Conservation (phyloP, 2,888 invertebrate genomes). For the Cephus rjabovi region DNA sequence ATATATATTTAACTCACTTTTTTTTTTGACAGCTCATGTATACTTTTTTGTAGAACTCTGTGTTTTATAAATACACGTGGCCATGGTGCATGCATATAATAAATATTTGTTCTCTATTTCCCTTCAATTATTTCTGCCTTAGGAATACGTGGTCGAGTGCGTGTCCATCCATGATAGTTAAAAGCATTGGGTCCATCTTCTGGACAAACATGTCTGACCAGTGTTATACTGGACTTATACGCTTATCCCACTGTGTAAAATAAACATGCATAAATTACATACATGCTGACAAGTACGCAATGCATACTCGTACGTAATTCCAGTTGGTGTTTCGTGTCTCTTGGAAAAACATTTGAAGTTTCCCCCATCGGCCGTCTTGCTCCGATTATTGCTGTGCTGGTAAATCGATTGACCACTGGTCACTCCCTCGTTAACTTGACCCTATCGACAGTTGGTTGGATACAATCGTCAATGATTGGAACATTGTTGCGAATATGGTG, state of each 20-base stretch:
- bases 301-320: not conserved
- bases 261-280: slow-evolving; percentile 55
- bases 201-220: slow-evolving; percentile 45
- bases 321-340: slow-evolving; percentile 32
- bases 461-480: slow-evolving; percentile 62
- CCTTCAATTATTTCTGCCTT: slow-evolving; percentile 23
- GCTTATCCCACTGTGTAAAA: slow-evolving; percentile 37
- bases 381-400: no score
- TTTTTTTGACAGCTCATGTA: no score
- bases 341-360: slow-evolving; percentile 44
- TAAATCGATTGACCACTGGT: slow-evolving; percentile 41
- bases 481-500: slow-evolving; percentile 53
- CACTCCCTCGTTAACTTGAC: slow-evolving; percentile 48
- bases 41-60: not conserved
- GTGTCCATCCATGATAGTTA: slow-evolving; percentile 21
- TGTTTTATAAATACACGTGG: not conserved
- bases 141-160: slow-evolving; percentile 34
- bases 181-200: slow-evolving; percentile 40
- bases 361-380: no score
- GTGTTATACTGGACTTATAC: slow-evolving; percentile 18
- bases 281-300: slow-evolving; percentile 24
- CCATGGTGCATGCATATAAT: not conserved
- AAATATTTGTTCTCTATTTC: slow-evolving; percentile 52
- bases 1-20: no score
- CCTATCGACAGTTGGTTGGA: slow-evolving; percentile 59